Percentiles rank a stretch among this genome's conserved stretches.
These are phyloP conservation scores for Nemotelus nigrinus DNA, from an alignment of 2,888 invertebrate genomes.

Conservation along the genomic window DNA sequence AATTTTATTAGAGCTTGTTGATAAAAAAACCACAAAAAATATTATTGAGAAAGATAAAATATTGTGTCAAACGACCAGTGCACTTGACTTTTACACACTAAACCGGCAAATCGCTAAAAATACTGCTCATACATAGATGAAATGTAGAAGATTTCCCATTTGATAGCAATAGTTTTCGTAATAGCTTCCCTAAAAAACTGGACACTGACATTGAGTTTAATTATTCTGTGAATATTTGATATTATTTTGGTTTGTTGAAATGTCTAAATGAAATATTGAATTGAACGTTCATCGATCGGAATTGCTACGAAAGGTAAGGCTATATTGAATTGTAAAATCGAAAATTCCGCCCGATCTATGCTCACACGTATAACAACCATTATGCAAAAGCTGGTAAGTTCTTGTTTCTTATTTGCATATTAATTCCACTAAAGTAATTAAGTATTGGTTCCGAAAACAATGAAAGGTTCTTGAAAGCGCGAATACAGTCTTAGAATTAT, in stretches of 20 bases:
- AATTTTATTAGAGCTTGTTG: no score
- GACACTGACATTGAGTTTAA: no score
- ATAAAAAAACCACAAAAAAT: no score
- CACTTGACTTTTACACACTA: no score
- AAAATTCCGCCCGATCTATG: constrained; percentile 60
- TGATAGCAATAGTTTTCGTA: no score
- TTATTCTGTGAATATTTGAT: neutral
- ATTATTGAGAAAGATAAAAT: no score
- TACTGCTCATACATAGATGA: no score
- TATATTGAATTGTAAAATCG: constrained; percentile 49
- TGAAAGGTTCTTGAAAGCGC: constrained; percentile 51
- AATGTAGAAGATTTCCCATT: no score
- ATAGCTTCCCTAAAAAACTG: no score
- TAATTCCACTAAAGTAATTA: constrained; percentile 32
- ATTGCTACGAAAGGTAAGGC: constrained; percentile 61
- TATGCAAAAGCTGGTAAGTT: constrained; percentile 63
- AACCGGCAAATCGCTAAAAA: no score
- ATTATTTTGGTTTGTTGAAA: constrained; percentile 17
- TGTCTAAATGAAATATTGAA: constrained; percentile 10
- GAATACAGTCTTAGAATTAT: no score
- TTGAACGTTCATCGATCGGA: constrained; percentile 35
- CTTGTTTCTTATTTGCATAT: constrained; percentile 49
- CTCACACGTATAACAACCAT: constrained; percentile 64
- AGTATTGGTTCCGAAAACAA: constrained; percentile 53
- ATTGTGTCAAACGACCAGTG: no score